These are phyloP conservation scores for Chrysochloris asiatica DNA, from an alignment of 2,113 vertebrate species.

Conservation along the genomic window DNA sequence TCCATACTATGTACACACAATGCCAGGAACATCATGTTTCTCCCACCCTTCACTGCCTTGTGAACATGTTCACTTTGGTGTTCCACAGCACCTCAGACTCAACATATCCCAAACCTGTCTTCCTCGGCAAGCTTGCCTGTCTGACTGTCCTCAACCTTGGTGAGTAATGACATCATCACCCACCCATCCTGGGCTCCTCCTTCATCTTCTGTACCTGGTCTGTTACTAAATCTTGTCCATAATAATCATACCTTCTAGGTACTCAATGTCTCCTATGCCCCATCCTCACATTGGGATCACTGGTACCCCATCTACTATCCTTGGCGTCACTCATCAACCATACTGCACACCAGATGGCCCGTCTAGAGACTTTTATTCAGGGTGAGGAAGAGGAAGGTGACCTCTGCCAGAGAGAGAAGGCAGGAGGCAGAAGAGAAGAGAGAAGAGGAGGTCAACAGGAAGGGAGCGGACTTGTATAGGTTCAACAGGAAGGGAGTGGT, in stretches of 20 bases:
- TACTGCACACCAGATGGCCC: no score
- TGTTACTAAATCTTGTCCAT: not conserved
- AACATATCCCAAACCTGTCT: not conserved
- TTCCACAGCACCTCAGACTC: not conserved
- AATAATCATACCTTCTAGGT: not conserved
- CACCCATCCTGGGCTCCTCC: not conserved
- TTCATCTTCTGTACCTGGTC: not conserved
- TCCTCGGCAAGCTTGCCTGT: not conserved
- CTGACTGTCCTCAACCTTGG: not conserved
- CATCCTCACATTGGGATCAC: no score
- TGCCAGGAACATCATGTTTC: not conserved
- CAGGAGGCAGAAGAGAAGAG: no score
- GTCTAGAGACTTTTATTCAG: no score
- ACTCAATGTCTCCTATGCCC: not conserved
- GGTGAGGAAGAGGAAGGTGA: no score
- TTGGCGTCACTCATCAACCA: no score
- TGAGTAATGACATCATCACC: not conserved
- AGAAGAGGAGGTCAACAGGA: no score
- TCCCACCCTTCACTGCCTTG: not conserved
- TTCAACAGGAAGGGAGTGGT: no score
- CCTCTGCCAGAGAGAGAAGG: no score
- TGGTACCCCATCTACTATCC: no score
- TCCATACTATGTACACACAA: not conserved
- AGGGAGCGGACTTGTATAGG: no score
- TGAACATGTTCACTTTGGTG: not conserved